Conservation (phyloP, 2,888 invertebrate species). For the Exocentrus adspersus region DNA sequence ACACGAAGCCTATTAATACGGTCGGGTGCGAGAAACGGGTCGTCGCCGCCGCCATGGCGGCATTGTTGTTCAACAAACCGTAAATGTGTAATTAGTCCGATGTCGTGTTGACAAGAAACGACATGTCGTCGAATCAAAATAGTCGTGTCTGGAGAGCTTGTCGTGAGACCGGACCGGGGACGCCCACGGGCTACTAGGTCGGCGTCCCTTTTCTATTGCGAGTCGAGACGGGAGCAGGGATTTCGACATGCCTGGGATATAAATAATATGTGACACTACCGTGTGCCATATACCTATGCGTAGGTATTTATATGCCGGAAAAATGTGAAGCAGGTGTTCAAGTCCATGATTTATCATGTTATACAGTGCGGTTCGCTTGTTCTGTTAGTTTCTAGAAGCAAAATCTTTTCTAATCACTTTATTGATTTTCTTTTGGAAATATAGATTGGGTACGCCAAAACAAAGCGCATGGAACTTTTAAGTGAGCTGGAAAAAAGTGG, state of each 20-base stretch:
- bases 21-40: constrained; percentile 26
- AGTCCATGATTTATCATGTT: too few relatives aligned
- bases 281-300: too few relatives aligned
- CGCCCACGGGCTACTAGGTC: constrained; percentile 21
- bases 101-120: constrained; percentile 40
- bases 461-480: too few relatives aligned
- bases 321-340: too few relatives aligned
- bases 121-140: constrained; percentile 37
- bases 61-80: constrained; percentile 40
- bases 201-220: constrained; percentile 13
- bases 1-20: constrained; percentile 38
- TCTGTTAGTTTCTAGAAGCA: too few relatives aligned
- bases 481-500: too few relatives aligned
- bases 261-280: constrained; percentile 4
- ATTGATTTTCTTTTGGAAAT: too few relatives aligned
- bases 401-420: too few relatives aligned
- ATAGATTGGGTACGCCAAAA: too few relatives aligned
- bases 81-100: constrained; percentile 42
- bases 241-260: constrained; percentile 20
- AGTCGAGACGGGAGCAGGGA: neutral
- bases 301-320: too few relatives aligned
- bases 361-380: too few relatives aligned
- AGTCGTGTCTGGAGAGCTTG: constrained; percentile 37
- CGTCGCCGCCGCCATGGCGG: constrained; percentile 31
- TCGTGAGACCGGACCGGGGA: constrained; percentile 21